Base-by-base conservation (phyloP, 1,140 invertebrate genomes). In the Nephila pilipes region DNA sequence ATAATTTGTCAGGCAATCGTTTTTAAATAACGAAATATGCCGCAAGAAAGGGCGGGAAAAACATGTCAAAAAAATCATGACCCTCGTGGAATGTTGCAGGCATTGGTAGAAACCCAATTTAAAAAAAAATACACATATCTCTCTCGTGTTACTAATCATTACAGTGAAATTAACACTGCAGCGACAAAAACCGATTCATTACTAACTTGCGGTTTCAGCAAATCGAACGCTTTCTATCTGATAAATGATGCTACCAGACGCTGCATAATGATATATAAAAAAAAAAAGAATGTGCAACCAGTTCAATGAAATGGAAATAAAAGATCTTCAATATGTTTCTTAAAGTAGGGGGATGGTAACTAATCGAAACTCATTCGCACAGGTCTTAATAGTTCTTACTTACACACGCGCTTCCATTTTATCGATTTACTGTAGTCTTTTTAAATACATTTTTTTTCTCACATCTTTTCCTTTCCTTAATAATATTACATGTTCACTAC, bases 241-340 rank as follows among this genome's bases (percentile, higher is more conserved):
- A 90, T 90, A 90, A 90, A 90, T 90, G 89, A 90, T 90, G 75
- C 79, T 55, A 90, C n/a, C 46, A 55, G 32, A 29, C 22, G 79
- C n/a, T n/a, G 20, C n/a, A 79, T 79, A 65, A 87, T 65, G 20
- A 60, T 20, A 1, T 20, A 16, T 22, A 58, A 87, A 90, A 32
- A 81, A 90, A 58, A 69, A 25, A 46, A 81, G 14, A 46, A 38
- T 55, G 12, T 25, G 80, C 60, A 65, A 88, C 85, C 60, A 60
- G 89, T 90, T 90, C 89, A 90, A 90, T 90, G 89, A 90, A 90
- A 90, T 90, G 89, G 65, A 90, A 90, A 81, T 81, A 80, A 81
- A 90, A 90, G 89, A 60, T 60, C 89, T 65, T 16, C 89, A 81
- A 22, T 75, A 90, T 57, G 89, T 58, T 75, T 81, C 79, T 81